Conservation (phyloP, 2,113 vertebrate genomes). For the Rhinopomastus cyanomelas region DNA sequence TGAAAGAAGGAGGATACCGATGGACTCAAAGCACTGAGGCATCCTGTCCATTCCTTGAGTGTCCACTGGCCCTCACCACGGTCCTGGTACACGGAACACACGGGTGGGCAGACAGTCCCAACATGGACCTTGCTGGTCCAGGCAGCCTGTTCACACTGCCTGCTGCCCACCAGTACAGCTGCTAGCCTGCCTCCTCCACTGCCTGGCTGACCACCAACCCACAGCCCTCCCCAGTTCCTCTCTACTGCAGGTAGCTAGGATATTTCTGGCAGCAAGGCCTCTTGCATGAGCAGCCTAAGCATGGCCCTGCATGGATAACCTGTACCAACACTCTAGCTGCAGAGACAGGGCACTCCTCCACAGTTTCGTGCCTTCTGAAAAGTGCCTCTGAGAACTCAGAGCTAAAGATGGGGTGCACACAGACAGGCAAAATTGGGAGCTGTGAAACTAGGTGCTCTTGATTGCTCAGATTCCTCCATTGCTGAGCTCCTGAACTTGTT, state of each 20-base stretch:
- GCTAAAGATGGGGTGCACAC: rapidly evolving
- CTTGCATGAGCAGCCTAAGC: background rate
- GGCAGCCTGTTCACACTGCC: rapidly evolving
- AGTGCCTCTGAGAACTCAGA: background rate
- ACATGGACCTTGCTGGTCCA: rapidly evolving
- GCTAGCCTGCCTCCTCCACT: background rate
- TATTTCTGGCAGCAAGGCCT: background rate
- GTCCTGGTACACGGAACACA: rapidly evolving
- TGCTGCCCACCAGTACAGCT: background rate
- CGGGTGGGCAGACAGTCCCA: background rate
- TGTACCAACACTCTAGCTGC: background rate
- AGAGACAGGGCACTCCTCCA: rapidly evolving
- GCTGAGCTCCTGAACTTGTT: background rate
- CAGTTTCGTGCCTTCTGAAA: background rate
- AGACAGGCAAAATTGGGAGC: background rate
- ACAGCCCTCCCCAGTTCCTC: background rate
- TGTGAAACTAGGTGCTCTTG: background rate
- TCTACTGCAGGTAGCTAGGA: background rate
- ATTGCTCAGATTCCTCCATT: background rate
- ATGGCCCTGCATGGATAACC: background rate
- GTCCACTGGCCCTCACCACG: rapidly evolving
- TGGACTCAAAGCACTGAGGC: background rate
- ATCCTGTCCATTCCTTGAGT: background rate
- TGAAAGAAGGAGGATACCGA: background rate
- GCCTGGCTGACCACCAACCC: background rate